Evolutionary conservation across 2,797 vertebrate genomes (phyloP).

Genomic region (Pitangus sulphuratus): DNA sequence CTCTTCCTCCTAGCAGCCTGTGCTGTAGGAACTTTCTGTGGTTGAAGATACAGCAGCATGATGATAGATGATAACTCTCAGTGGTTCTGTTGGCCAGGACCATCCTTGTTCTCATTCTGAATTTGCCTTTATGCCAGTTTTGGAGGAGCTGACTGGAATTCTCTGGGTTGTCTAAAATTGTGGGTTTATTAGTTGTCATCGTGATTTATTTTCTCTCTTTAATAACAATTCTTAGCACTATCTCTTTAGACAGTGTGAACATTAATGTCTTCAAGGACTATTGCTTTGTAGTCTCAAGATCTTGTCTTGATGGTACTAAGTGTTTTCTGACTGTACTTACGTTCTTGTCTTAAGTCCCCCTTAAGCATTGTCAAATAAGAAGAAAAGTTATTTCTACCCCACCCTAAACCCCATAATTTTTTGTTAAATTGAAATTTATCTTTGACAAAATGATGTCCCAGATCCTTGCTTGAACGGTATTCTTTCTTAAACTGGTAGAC

Average conservation of each 20-base stretch:
- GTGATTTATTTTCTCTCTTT: neutral
- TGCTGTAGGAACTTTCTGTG: neutral
- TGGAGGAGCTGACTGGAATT: neutral
- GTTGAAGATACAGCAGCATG: neutral
- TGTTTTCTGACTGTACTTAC: neutral
- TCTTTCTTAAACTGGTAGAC: neutral
- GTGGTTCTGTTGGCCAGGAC: neutral
- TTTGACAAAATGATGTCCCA: neutral
- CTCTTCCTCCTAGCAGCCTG: neutral
- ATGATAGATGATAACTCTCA: neutral
- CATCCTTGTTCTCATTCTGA: neutral
- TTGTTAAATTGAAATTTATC: neutral
- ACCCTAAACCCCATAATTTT: neutral
- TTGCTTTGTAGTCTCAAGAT: neutral
- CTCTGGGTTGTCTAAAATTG: neutral
- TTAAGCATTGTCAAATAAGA: neutral
- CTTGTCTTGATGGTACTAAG: neutral
- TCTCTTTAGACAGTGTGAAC: neutral
- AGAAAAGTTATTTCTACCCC: neutral
- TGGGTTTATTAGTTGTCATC: neutral
- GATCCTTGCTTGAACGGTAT: neutral
- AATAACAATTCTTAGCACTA: neutral
- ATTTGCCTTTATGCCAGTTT: neutral
- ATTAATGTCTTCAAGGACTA: neutral
- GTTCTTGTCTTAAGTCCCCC: neutral